These are phyloP conservation scores for Salticus scenicus DNA, from an alignment of 2,888 invertebrate genomes.

Conservation along the genomic window DNA sequence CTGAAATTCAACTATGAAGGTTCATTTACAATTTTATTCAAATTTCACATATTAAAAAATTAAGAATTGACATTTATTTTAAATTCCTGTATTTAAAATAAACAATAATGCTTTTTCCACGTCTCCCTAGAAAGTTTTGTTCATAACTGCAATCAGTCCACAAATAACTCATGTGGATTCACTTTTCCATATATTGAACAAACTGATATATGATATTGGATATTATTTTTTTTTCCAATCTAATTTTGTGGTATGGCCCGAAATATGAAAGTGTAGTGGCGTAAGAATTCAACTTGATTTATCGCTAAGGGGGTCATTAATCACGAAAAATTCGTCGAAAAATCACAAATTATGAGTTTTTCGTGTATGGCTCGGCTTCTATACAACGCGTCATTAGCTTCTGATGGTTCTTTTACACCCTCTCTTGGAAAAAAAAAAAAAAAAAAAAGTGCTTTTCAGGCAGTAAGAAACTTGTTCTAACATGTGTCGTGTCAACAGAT, in stretches of 20 bases:
- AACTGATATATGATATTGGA: conserved; percentile 14
- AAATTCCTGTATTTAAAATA: too few species aligned
- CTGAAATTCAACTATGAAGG: too few species aligned
- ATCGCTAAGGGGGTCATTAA: conserved; percentile 6
- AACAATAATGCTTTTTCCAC: too few species aligned
- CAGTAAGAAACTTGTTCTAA: background rate
- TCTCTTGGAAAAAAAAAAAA: background rate
- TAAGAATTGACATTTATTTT: too few species aligned
- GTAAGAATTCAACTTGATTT: conserved; percentile 10
- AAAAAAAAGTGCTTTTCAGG: background rate
- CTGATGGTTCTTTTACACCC: background rate
- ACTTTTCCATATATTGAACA: too few species aligned
- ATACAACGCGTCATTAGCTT: background rate
- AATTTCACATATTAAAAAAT: too few species aligned
- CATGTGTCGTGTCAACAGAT: background rate
- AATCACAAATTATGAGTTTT: conserved; percentile 12
- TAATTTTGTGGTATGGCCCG: background rate
- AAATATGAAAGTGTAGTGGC: conserved; percentile 15
- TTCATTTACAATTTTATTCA: too few species aligned
- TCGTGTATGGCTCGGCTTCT: background rate
- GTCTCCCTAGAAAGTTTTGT: too few species aligned
- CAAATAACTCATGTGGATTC: too few species aligned
- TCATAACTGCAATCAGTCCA: too few species aligned
- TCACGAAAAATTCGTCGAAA: background rate
- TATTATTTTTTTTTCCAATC: background rate